Conservation (phyloP, 2,888 invertebrate genomes). For the Dioctria rufipes region DNA sequence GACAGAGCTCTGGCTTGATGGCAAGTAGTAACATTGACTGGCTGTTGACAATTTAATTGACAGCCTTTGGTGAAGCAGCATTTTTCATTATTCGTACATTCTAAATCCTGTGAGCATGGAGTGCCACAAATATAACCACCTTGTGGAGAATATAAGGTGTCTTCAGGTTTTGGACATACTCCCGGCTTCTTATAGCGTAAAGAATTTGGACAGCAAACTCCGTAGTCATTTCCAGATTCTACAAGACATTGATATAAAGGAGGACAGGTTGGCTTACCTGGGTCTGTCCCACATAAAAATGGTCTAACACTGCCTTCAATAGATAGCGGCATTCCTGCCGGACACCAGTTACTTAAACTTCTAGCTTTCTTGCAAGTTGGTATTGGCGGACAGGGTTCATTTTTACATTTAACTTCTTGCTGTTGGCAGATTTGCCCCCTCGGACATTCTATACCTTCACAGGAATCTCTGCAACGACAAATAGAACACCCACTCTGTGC, state of each 20-base stretch:
- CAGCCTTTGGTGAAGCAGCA: constrained; percentile 85
- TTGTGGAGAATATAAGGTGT: constrained; percentile 68
- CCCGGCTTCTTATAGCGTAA: constrained; percentile 84
- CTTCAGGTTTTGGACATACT: constrained; percentile 77
- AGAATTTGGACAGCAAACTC: constrained; percentile 88
- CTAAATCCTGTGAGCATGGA: constrained; percentile 83
- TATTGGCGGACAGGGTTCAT: constrained; percentile 87
- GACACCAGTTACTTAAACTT: constrained; percentile 84
- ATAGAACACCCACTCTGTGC: constrained; percentile 80
- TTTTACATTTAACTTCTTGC: constrained; percentile 83
- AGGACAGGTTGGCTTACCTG: constrained; percentile 88
- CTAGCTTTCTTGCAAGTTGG: constrained; percentile 87
- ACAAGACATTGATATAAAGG: constrained; percentile 86
- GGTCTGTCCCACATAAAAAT: constrained; percentile 85
- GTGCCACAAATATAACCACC: constrained; percentile 75
- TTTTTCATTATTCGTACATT: constrained; percentile 86
- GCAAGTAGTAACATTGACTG: constrained; percentile 84
- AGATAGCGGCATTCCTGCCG: constrained; percentile 81
- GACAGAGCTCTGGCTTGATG: constrained; percentile 84
- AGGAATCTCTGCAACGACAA: constrained; percentile 88
- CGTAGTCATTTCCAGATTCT: constrained; percentile 86
- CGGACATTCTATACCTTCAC: constrained; percentile 82
- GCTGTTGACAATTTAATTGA: constrained; percentile 81
- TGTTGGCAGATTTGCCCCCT: constrained; percentile 83
- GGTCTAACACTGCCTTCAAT: constrained; percentile 83